Conservation (phyloP, 2,113 vertebrate genomes). For the Macrotus californicus region DNA sequence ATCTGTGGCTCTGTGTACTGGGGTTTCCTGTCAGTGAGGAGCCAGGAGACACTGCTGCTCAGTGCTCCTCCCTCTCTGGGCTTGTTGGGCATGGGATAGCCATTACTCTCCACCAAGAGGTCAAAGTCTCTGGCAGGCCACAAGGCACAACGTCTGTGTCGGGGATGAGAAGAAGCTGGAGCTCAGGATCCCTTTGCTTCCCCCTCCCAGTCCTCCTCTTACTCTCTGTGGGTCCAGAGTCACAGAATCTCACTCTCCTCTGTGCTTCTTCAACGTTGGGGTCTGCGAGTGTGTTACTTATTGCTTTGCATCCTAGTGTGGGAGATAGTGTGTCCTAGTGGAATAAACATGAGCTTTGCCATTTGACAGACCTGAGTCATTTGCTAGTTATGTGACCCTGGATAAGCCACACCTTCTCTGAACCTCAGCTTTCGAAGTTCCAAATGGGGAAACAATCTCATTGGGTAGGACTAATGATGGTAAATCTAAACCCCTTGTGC, state of each 20-base stretch:
- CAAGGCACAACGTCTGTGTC: rapidly evolving
- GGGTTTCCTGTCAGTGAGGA: background rate
- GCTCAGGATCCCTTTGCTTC: background rate
- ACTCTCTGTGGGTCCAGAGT: background rate
- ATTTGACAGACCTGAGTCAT: background rate
- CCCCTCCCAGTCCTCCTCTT: background rate
- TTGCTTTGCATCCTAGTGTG: background rate
- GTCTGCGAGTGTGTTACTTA: background rate
- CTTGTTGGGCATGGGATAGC: background rate
- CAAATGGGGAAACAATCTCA: too few relatives aligned
- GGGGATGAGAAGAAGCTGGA: background rate
- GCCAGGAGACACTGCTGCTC: background rate
- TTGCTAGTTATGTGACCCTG: background rate
- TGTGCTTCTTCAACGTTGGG: background rate
- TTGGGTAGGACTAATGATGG: background rate
- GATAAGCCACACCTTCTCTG: background rate
- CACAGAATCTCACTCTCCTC: background rate
- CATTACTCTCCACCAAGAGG: too few relatives aligned
- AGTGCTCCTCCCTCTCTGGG: background rate
- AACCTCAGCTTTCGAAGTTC: background rate
- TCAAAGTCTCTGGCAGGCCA: background rate
- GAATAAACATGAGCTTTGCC: background rate
- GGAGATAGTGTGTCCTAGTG: rapidly evolving
- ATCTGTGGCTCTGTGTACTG: background rate
- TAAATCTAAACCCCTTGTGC: background rate